Evolutionary conservation across 2,113 vertebrate species (phyloP).

Genomic region (Aramus guarauna): DNA sequence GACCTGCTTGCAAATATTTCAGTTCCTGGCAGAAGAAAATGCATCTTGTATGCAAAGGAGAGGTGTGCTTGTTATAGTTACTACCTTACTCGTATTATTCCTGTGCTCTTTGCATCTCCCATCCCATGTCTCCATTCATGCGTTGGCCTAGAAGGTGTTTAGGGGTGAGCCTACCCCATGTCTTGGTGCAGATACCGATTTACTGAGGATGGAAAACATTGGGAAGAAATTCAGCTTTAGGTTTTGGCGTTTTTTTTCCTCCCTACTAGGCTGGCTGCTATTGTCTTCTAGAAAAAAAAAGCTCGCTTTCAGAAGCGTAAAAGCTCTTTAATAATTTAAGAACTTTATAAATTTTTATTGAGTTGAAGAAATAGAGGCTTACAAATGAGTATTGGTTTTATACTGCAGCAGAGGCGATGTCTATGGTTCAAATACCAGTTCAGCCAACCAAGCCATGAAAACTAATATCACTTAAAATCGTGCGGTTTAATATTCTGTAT

Average conservation of each 20-base stretch:
- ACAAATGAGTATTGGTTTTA: neutral
- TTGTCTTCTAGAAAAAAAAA: neutral
- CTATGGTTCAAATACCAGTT: neutral
- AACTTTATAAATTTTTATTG: neutral
- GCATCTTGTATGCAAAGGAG: neutral
- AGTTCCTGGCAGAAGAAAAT: neutral
- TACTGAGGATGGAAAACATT: neutral
- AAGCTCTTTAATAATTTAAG: neutral
- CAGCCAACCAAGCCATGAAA: neutral
- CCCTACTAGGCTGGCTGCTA: neutral
- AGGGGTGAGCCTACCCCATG: accelerated
- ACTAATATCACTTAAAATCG: neutral
- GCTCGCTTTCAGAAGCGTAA: neutral
- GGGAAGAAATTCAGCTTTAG: neutral
- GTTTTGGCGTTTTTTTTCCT: neutral
- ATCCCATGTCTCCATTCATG: accelerated
- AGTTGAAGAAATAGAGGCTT: neutral
- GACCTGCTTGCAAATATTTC: neutral
- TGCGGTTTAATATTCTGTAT: neutral
- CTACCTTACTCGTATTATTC: neutral
- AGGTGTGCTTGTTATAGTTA: neutral
- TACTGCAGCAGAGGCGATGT: neutral
- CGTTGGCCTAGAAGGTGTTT: neutral
- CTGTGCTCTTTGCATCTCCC: neutral
- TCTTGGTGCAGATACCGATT: neutral